phyloP scores from a whole-genome alignment of 2,113 vertebrate species.

The Lepus americanus region DNA sequence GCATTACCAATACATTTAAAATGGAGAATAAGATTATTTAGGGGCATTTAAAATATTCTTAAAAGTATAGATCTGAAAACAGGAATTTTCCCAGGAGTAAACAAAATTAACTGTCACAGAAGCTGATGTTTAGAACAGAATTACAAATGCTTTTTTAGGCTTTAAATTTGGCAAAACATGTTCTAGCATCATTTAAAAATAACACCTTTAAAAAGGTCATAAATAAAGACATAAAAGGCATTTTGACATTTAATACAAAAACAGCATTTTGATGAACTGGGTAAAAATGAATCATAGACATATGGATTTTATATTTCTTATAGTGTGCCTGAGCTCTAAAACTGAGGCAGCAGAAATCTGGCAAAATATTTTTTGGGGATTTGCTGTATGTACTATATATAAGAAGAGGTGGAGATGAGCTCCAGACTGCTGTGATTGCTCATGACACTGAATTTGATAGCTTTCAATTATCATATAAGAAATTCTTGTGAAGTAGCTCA shows the following conservation, averaged over 20 bases:
- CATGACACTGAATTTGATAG: constrained; percentile 76
- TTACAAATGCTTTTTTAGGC: constrained; percentile 71
- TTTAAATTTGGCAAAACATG: constrained; percentile 71
- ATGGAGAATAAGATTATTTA: not conserved
- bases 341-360: constrained; percentile 74
- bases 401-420: constrained; percentile 77
- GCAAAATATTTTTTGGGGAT: constrained; percentile 81
- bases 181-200: constrained; percentile 77
- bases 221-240: constrained; percentile 82
- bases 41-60: not conserved
- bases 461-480: constrained; percentile 62
- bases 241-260: constrained; percentile 84
- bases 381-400: constrained; percentile 79
- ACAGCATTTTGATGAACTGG: constrained; percentile 79
- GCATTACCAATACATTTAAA: not conserved
- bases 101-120: constrained; percentile 61
- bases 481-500: constrained; percentile 66
- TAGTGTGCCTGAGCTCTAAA: constrained; percentile 69
- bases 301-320: constrained; percentile 82
- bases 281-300: constrained; percentile 82
- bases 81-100: constrained; percentile 57
- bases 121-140: constrained; percentile 53
- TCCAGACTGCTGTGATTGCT: constrained; percentile 77
- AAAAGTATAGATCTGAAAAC: constrained; percentile 32
- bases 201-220: constrained; percentile 77